Evolutionary conservation across 2,797 vertebrate species (phyloP), one percentile per base, ranked within the genome.

Genomic region (Hippoglossus hippoglossus): DNA sequence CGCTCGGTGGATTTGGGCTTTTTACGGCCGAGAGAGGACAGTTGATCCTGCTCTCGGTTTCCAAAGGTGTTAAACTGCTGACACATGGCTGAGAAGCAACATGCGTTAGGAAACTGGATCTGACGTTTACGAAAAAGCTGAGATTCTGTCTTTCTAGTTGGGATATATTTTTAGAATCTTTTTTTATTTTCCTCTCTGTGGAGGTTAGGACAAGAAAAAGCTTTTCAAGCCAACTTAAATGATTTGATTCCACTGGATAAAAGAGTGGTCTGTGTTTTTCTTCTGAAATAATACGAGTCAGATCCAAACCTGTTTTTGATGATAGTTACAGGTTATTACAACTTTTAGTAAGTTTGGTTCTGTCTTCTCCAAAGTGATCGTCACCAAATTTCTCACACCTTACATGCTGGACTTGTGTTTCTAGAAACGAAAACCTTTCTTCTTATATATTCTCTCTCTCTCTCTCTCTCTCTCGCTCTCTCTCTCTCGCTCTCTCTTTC

Each of bases 121-220:
- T 58, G 46, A 70, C 69, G 60, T 41, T 54, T 67, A 73, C 61
- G 3, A 39, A 13, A 39, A 39, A 13, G 36, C 36, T 39, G 1
- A 41, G 63, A n/a, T 78, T 77, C 52, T 59, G 51, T 63, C 46
- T 52, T 70, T 67, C 70, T 9, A 72, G 25, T n/a, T 11, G 31
- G 52, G 36, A 75, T 63, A 13, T 66, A n/a, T 60, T 66, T 79
- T 58, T 57, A n/a, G 19, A 63, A 70, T 54, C 47, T 64, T 59
- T 71, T 19, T 18, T 72, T 22, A 68, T 25, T 34, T 72, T 59
- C 15, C 39, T 44, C 34, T 75, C 13, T 52, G 56, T 67, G 64
- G 65, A 56, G 59, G 54, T 56, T n/a, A 25, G 24, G 44, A 72
- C 55, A 64, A 54, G 53, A 62, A 69, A 82, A 75, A 19, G 28